Conservation (phyloP, 2,888 invertebrate species). For the Minunthozetes semirufus region DNA sequence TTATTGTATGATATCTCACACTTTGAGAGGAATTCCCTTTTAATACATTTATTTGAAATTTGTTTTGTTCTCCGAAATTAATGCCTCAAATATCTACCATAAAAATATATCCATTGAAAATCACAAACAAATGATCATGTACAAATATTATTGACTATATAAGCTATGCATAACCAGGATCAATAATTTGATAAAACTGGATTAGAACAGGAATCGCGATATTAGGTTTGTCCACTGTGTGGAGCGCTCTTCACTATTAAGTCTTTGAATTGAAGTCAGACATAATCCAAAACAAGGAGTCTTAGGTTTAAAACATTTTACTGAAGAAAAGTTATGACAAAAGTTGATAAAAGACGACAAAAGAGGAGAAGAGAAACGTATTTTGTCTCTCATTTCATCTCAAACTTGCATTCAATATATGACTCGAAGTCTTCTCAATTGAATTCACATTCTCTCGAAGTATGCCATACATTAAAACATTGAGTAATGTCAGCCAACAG, state of each 20-base stretch:
- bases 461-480: not conserved
- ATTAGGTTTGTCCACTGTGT: not conserved
- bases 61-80: too few relatives aligned
- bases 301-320: not conserved
- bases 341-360: not conserved
- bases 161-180: too few relatives aligned
- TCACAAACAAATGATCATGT: too few relatives aligned
- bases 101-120: too few relatives aligned
- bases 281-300: not conserved
- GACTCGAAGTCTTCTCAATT: not conserved
- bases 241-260: not conserved
- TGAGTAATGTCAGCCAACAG: not conserved
- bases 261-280: not conserved
- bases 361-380: not conserved
- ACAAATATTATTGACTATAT: too few relatives aligned
- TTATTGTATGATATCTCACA: too few relatives aligned
- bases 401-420: not conserved
- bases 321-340: not conserved
- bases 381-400: not conserved
- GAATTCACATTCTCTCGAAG: not conserved
- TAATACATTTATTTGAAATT: too few relatives aligned
- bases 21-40: too few relatives aligned
- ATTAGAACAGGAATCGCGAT: too few relatives aligned
- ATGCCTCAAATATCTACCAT: too few relatives aligned
- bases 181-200: too few relatives aligned